Base-by-base conservation (phyloP, 1,140 invertebrate species). In the Drosophila tropicalis region DNA sequence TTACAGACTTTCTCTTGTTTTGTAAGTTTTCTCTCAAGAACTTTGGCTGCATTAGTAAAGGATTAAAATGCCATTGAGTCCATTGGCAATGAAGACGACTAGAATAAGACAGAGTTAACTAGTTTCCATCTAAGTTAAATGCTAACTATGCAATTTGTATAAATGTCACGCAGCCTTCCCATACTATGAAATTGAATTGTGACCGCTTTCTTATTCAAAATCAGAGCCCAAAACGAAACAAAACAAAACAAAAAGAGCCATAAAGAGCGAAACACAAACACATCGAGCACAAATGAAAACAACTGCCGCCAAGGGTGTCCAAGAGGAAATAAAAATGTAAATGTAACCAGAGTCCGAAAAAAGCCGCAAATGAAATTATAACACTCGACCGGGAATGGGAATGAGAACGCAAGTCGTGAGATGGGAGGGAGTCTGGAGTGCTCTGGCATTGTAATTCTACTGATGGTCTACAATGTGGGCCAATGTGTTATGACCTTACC, bases 311-410 rank as follows among this genome's bases (percentile, higher is more conserved):
- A 40, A 62, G 65, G 69, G 70, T 56, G 81, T 87, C 83, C 84
- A 72, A 63, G 57, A 74, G 84, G 72, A 87, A 87, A 87, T 87
- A 83, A 87, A 87, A 83, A 87, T 87, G 83, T 87, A 87, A 87
- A 86, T 86, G 83, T 83, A 74, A 72, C 70, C 82, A 71, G 70
- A 61, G 76, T 75, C 67, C 63, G 36, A 77, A 77, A 70, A 44
- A 36, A 41, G 60, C 75, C 72, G 64, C 79, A 82, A 86, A 86
- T 86, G 79, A 86, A 86, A 86, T 86, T 86, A 87, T 87, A 81
- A 72, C 82, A 76, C 15, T 51, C 17, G 44, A 12, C 17, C 17
- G 19, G 2, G 44, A 47, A 19, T 47, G 44, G 44, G 44, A 47
- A 17, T 47, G 15, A 58, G 12, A 9, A 44, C 5, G 19, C 13